Evolutionary conservation across 2,113 vertebrate species (phyloP).

Genomic region (Mohoua ochrocephala): DNA sequence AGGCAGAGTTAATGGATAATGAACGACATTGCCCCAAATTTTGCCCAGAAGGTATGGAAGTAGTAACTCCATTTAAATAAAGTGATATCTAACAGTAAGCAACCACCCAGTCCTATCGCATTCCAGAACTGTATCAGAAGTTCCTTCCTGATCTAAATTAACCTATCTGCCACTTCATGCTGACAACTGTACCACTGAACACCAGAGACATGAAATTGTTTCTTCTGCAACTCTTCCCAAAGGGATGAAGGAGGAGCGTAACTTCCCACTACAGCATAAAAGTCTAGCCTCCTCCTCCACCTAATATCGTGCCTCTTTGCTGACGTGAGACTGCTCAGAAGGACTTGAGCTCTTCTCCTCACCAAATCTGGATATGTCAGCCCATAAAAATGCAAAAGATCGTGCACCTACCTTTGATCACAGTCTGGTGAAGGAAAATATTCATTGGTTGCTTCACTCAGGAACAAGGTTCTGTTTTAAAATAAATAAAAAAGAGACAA

Average conservation of each 20-base stretch:
- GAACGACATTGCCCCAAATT: not conserved
- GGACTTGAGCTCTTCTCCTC: not conserved
- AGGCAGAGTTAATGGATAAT: constrained; percentile 16
- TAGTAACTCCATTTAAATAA: not conserved
- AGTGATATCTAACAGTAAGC: not conserved
- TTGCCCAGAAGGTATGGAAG: not conserved
- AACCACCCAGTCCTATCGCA: not conserved
- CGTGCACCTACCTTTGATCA: not conserved
- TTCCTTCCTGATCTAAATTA: not conserved
- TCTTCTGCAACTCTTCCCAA: not conserved
- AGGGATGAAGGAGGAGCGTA: not conserved
- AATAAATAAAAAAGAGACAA: not conserved
- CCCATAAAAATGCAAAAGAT: not conserved
- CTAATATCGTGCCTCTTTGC: not conserved
- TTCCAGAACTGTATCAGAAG: not conserved
- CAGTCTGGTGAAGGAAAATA: not conserved
- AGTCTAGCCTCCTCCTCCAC: not conserved
- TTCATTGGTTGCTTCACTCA: not conserved
- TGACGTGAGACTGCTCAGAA: not conserved
- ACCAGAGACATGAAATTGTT: not conserved
- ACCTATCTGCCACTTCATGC: not conserved
- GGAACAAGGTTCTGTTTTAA: constrained; percentile 3
- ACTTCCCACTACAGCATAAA: not conserved
- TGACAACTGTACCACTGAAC: not conserved
- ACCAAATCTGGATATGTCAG: not conserved